Evolutionary conservation across 92 coral and sea anemone genomes (phyloP).

Genomic region (Paragorgia papillata): DNA sequence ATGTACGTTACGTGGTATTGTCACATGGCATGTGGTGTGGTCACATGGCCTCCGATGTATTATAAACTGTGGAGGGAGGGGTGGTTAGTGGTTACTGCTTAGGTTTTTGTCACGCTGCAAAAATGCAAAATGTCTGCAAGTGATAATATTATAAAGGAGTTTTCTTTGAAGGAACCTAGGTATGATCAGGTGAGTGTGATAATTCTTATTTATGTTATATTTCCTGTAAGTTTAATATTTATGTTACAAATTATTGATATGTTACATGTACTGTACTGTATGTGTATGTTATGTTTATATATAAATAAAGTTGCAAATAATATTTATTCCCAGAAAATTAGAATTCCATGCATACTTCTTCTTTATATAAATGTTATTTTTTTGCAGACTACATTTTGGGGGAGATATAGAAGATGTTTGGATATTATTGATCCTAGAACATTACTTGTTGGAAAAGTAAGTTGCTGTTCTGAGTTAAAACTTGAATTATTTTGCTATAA

Average conservation of each 20-base stretch:
- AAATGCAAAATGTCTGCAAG: slow-evolving; percentile 78
- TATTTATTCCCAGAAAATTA: too few relatives aligned
- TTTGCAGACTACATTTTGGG: slow-evolving; percentile 65
- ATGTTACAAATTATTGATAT: too few relatives aligned
- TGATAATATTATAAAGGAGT: slow-evolving; percentile 48
- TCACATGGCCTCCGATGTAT: too few relatives aligned
- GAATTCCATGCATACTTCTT: too few relatives aligned
- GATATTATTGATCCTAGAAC: slow-evolving; percentile 83
- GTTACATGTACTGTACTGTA: too few relatives aligned
- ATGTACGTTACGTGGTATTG: too few relatives aligned
- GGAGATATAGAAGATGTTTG: slow-evolving; percentile 70
- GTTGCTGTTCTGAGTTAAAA: neutral
- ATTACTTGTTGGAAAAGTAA: slow-evolving; percentile 70
- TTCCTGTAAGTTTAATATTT: too few relatives aligned
- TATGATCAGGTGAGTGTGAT: slow-evolving; percentile 63
- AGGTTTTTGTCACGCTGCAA: slow-evolving; percentile 5
- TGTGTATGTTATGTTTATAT: too few relatives aligned
- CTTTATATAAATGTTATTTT: neutral
- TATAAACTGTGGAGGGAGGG: too few relatives aligned
- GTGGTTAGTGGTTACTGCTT: neutral
- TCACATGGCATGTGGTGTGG: too few relatives aligned
- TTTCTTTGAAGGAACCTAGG: slow-evolving; percentile 60
- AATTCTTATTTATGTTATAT: neutral
- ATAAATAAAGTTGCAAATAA: too few relatives aligned
- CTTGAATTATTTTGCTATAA: neutral